Base-by-base conservation (phyloP, 2,888 invertebrate genomes). In the Hyposoter dolosus region DNA sequence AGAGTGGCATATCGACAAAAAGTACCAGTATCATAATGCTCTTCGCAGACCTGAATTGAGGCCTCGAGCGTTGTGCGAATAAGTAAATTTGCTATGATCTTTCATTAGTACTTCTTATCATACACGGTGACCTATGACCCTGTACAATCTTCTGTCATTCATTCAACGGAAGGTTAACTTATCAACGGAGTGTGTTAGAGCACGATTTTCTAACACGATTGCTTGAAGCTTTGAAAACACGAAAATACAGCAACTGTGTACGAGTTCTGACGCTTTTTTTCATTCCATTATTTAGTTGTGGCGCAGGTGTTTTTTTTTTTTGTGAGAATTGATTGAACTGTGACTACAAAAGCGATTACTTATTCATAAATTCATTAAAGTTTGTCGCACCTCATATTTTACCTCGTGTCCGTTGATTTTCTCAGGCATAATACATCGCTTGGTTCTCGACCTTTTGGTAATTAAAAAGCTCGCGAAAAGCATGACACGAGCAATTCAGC, bases 21-120 rank as follows among this genome's bases (percentile, higher is more conserved):
- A 43, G 19, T 50, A 65, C 50, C 78, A 78, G 66, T 68, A 78
- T 78, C 78, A 78, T 78, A 68, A 68, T 17, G 43, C 50, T 53
- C 68, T 40, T 78, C 63, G 68, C 72, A 47, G 47, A 23, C 32
- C 50, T 23, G 77, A 40, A 53, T 53, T 23, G 12, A 43, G 12
- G 40, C 28, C 32, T 35, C 65, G 28, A 15, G 32, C 35, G 35
- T 15, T 19, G 35, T 45, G 63, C 47, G 32, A 35, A 77, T 40
- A 15, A 77, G 65, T 45, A 9, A 43, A 19, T 60, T 60, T 28
- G 15, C 69, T 28, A 47, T 28, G 69, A 23, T 45, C 45, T 19
- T 47, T 28, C 72, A 35, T 72, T 50, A 72, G 50, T 53, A 53
- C 53, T 32, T 32, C 72, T 72, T 50, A 47, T 72, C 50, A 72